Evolutionary conservation across 2,888 invertebrate genomes (phyloP).

Genomic region (Spatulosminthurus flaviceps): DNA sequence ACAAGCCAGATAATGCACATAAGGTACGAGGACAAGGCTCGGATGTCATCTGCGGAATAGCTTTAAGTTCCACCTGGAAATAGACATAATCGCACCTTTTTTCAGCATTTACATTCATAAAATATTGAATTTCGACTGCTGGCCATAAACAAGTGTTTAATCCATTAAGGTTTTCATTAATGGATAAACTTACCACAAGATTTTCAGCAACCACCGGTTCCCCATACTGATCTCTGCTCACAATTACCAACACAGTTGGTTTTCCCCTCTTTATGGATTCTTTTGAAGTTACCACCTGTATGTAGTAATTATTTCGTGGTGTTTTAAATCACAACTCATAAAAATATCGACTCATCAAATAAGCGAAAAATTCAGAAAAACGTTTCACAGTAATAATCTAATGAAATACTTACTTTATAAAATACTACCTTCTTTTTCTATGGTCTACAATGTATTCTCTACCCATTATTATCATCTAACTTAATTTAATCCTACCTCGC

Average conservation of each 20-base stretch:
- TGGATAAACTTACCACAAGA: slow-evolving; percentile 77
- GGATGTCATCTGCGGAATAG: slow-evolving; percentile 71
- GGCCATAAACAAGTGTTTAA: too few species aligned
- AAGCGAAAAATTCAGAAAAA: too few species aligned
- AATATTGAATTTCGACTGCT: too few species aligned
- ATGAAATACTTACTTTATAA: too few species aligned
- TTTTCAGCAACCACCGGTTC: slow-evolving; percentile 85
- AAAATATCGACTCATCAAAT: not conserved
- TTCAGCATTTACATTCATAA: too few species aligned
- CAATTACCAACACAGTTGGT: slow-evolving; percentile 82
- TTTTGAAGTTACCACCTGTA: slow-evolving; percentile 59
- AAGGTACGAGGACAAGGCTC: slow-evolving; percentile 46
- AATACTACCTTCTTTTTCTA: too few species aligned
- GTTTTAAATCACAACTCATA: not conserved
- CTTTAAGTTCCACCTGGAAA: slow-evolving; percentile 77
- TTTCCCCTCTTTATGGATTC: slow-evolving; percentile 77
- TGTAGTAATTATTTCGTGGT: too few species aligned
- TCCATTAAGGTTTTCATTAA: too few species aligned
- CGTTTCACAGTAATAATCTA: too few species aligned
- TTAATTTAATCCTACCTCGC: slow-evolving; percentile 74
- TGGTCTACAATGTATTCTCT: too few species aligned
- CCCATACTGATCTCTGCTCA: slow-evolving; percentile 91
- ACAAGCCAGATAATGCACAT: slow-evolving; percentile 37
- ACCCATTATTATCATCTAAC: too few species aligned
- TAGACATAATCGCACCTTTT: too few species aligned